These are phyloP conservation scores for Temnothorax rugatulus DNA, from an alignment of 2,888 invertebrate species.

Conservation along the genomic window DNA sequence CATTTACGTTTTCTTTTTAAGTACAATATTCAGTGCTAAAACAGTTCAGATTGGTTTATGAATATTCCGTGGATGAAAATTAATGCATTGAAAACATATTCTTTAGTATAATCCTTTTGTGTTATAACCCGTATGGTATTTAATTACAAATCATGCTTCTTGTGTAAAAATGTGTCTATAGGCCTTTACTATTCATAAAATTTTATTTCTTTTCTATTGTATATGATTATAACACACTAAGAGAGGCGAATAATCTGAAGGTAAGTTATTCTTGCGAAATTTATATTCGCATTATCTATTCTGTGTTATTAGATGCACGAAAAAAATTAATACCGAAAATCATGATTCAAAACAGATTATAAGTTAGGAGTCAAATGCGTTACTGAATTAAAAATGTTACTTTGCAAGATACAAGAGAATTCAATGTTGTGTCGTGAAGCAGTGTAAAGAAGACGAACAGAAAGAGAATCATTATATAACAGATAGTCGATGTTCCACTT, in stretches of 20 bases:
- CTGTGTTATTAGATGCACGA: not conserved
- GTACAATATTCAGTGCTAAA: not conserved
- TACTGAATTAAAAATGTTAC: constrained; percentile 2
- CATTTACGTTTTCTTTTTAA: not conserved
- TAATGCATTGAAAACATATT: not conserved
- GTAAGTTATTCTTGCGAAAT: not conserved
- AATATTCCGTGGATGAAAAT: not conserved
- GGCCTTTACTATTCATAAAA: not conserved
- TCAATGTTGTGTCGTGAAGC: constrained; percentile 8
- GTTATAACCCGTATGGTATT: not conserved
- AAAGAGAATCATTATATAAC: constrained; percentile 8
- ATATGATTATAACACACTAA: not conserved
- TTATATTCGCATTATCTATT: not conserved
- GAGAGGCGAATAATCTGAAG: not conserved
- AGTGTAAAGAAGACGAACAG: not conserved
- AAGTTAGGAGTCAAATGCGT: not conserved
- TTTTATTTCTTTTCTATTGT: not conserved
- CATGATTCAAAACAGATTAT: not conserved
- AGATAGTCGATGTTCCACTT: constrained; percentile 47
- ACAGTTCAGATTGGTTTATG: not conserved
- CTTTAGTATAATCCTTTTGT: not conserved
- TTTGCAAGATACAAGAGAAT: not conserved
- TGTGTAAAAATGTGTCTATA: not conserved
- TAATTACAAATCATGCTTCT: constrained; percentile 9
- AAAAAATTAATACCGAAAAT: constrained; percentile 1